Evolutionary conservation across 1,140 invertebrate species (phyloP), one percentile per base, ranked within the genome.

Genomic region (Eumeta japonica): DNA sequence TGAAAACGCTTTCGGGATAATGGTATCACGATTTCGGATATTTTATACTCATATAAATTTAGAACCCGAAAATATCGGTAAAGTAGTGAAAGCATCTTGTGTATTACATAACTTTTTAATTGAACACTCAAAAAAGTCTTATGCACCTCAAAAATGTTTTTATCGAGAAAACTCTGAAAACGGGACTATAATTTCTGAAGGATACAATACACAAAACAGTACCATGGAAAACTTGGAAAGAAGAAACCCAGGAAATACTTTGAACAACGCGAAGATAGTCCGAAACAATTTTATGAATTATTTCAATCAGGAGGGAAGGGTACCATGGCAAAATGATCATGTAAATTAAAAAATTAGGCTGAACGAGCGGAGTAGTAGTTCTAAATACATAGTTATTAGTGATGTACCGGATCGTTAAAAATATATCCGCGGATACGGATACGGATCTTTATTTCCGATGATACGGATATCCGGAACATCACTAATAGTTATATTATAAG

Each of bases 101-200:
- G 40, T 33, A 18, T 41, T 48, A 20, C 46, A 52, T 36, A 48
- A 51, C 32, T 51, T 36, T 39, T 41, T 47, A 37, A 45, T 48
- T n/a, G 18, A 37, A 44, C 16, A 42, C 28, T 17, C 39, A 24
- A 27, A 10, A 28, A 39, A 39, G 28, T 45, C 39, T 28, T 55
- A 55, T 36, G 36, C 48, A 15, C 43, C 52, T 38, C 40, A 15
- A 45, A 38, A 45, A 33, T 49, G 44, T 45, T 44, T 50, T 30
- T 43, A 58, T 47, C 37, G 27, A 24, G 48, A 58, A 45, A 48
- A 55, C 34, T 18, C 14, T 15, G 43, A 55, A 18, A 37, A 46
- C n/a, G 47, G 44, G 5, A 45, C 44, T 39, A 43, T 51, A 10
- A 40, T 34, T 34, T 30, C 33, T 30, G 9, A n/a, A 31, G 52